Percentiles rank a stretch among this genome's conserved stretches.
phyloP scores from a whole-genome alignment of 2,113 vertebrate genomes.

The Malurus cyaneus region DNA sequence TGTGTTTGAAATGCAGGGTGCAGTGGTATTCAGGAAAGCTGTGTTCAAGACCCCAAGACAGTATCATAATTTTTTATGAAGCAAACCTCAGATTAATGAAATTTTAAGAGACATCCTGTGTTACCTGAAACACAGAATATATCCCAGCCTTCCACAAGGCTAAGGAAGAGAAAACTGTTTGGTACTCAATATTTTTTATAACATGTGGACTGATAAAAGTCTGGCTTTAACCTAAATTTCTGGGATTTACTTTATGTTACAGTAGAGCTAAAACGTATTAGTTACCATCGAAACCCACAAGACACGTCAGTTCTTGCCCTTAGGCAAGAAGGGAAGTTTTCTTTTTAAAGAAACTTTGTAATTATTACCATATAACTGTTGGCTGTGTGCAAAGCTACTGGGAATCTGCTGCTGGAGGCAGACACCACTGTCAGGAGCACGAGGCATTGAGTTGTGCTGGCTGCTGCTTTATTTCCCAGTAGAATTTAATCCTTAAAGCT shows the following conservation, averaged over 20 bases:
- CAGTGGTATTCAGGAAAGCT: not conserved
- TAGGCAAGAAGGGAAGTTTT: not conserved
- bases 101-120: not conserved
- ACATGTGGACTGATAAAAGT: not conserved
- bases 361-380: not conserved
- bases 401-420: not conserved
- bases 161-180: not conserved
- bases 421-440: not conserved
- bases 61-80: not conserved
- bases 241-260: not conserved
- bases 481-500: slow-evolving; percentile 8
- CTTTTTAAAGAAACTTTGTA: not conserved
- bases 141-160: not conserved
- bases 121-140: not conserved
- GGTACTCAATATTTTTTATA: not conserved
- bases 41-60: not conserved
- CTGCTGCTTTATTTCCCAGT: slow-evolving; percentile 7
- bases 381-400: not conserved
- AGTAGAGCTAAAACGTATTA: not conserved
- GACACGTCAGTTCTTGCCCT: not conserved
- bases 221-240: not conserved
- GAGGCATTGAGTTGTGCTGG: not conserved
- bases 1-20: not conserved
- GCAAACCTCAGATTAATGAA: not conserved
- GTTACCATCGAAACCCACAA: not conserved